Evolutionary conservation across 2,113 vertebrate genomes (phyloP).

Genomic region (Campylomormyrus tamandua): DNA sequence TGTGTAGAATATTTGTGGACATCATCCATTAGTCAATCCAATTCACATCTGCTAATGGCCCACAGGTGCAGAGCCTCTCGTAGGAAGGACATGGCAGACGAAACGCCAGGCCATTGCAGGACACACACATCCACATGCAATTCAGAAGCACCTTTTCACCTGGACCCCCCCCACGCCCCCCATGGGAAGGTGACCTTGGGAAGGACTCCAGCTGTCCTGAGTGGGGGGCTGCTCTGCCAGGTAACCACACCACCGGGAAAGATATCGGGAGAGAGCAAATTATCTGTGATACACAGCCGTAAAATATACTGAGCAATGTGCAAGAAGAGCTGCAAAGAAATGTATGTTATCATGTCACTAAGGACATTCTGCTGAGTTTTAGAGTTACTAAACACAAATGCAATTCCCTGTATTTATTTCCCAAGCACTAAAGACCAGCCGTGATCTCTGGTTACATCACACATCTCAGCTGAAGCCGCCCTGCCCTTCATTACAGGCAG

Average conservation of each 20-base stretch:
- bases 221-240: neutral
- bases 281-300: neutral
- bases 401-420: neutral
- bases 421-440: neutral
- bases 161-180: neutral
- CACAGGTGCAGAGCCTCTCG: neutral
- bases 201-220: neutral
- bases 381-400: neutral
- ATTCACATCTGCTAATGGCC: neutral
- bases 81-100: neutral
- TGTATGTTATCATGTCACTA: neutral
- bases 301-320: neutral
- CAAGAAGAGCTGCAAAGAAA: neutral
- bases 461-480: neutral
- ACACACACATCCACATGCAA: neutral
- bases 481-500: neutral
- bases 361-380: neutral
- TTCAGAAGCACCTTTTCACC: neutral
- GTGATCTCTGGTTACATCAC: neutral
- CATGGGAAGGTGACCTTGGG: no score
- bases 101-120: neutral
- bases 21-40: neutral
- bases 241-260: neutral
- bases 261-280: neutral
- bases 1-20: neutral